Evolutionary conservation across 1,140 invertebrate species (phyloP).

Genomic region (Oncopodura yosiiana): DNA sequence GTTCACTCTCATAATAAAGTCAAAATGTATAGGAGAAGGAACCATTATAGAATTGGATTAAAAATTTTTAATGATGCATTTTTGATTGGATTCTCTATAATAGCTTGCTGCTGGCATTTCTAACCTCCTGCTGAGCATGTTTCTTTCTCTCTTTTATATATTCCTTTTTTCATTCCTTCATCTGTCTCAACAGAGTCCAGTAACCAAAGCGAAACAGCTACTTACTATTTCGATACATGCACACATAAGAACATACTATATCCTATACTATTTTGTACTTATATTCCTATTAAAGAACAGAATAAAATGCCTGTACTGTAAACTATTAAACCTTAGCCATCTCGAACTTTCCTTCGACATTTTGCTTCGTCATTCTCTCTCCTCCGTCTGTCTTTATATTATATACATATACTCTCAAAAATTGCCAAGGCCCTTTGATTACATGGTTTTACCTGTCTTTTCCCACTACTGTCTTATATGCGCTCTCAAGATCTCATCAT

Average conservation of each 20-base stretch:
- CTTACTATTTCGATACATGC: no score
- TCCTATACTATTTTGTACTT: not conserved
- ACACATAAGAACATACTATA: no score
- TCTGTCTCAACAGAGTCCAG: no score
- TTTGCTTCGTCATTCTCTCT: constrained; percentile 10
- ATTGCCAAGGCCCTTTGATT: constrained; percentile 9
- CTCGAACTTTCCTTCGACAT: not conserved
- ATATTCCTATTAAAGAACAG: not conserved
- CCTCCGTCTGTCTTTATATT: no score
- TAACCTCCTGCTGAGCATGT: constrained; percentile 14
- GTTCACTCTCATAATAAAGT: not conserved
- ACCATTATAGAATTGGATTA: constrained; percentile 7
- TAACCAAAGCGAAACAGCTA: no score
- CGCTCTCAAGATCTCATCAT: not conserved
- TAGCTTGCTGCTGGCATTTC: constrained; percentile 10
- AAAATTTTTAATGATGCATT: constrained; percentile 17
- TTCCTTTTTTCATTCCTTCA: no score
- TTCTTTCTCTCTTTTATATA: no score
- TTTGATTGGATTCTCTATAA: constrained; percentile 13
- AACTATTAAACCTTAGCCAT: not conserved
- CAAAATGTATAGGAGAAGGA: not conserved
- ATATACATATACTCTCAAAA: no score
- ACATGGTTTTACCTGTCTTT: not conserved
- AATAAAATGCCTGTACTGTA: not conserved
- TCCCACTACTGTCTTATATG: not conserved